Base-by-base conservation (phyloP, 2,888 invertebrate genomes). In the Palloptera scutellata region DNA sequence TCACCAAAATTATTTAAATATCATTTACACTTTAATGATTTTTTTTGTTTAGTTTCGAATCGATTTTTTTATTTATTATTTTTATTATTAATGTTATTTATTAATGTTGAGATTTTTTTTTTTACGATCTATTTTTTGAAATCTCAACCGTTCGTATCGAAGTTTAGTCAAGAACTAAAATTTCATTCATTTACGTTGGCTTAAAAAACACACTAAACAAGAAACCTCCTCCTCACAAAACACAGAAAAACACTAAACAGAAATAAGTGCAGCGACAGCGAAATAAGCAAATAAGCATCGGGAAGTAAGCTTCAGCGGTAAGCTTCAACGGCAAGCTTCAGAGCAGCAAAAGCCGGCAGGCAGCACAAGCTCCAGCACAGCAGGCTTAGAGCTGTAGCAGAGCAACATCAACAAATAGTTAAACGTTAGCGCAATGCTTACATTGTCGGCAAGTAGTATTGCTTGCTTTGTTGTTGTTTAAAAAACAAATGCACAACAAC, bases 81-180 rank as follows among this genome's bases (percentile, higher is more conserved):
- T 30, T 30, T 30, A 2, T 2, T 4, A 4, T 30, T 6, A 30
- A 4, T 30, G 30, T 30, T 30, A 4, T 30, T 2, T 30, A 30
- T 30, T 30, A 30, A 30, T 6, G 30, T 45, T 12, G 42, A 13
- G 17, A 17, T 60, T 54, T 41, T 54, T 54, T 41, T 54, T 19
- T 4, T n/a, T 11, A 10, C 30, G 30, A 30, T 6, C 30, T 30
- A n/a, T 30, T 30, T 30, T 30, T 30, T 6, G 30, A 72, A 57
- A 72, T 64, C 71, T 73, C 81, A 75, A 80, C 83, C 81, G 77
- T 75, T 74, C 77, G 76, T 75, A 70, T 75, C 76, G 76, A 74
- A 74, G 80, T 74, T 76, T 75, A 77, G 73, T 67, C 75, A 76
- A 80, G 77, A 80, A 83, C 81, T 81, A 82, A 83, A 78, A 74